Conservation (phyloP, 2,888 invertebrate genomes). For the Spialia ferax region DNA sequence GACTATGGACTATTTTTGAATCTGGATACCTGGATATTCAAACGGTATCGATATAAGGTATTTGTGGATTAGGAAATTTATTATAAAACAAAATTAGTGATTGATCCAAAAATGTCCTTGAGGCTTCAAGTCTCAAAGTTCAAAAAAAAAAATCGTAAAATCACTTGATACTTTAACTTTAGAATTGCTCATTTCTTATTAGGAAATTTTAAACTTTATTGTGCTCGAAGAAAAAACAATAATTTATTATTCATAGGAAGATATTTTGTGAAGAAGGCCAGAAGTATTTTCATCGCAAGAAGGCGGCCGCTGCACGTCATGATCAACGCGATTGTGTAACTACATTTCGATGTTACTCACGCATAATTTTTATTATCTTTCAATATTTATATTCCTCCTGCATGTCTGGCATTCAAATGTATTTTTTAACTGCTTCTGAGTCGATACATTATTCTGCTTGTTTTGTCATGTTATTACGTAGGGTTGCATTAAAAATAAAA, state of each 20-base stretch:
- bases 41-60: too few species aligned
- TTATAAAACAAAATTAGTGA: too few species aligned
- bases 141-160: too few species aligned
- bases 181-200: not conserved
- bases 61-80: too few species aligned
- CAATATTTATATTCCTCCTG: conserved; percentile 47
- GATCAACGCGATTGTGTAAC: conserved; percentile 40
- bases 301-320: conserved; percentile 33
- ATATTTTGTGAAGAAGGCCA: conserved; percentile 43
- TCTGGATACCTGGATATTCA: too few species aligned
- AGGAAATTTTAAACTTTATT: too few species aligned
- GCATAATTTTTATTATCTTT: conserved; percentile 35
- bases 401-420: conserved; percentile 1
- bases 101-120: too few species aligned
- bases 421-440: not conserved
- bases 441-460: not conserved
- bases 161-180: not conserved
- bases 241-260: conserved; percentile 43
- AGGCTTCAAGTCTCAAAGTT: too few species aligned
- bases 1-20: too few species aligned
- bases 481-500: too few species aligned
- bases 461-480: not conserved
- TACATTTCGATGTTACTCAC: conserved; percentile 36
- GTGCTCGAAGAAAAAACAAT: conserved; percentile 31
- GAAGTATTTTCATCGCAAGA: conserved; percentile 44